Percentiles rank a stretch among this genome's conserved stretches.
phyloP scores from a whole-genome alignment of 2,113 vertebrate species.

The Dascyllus trimaculatus region DNA sequence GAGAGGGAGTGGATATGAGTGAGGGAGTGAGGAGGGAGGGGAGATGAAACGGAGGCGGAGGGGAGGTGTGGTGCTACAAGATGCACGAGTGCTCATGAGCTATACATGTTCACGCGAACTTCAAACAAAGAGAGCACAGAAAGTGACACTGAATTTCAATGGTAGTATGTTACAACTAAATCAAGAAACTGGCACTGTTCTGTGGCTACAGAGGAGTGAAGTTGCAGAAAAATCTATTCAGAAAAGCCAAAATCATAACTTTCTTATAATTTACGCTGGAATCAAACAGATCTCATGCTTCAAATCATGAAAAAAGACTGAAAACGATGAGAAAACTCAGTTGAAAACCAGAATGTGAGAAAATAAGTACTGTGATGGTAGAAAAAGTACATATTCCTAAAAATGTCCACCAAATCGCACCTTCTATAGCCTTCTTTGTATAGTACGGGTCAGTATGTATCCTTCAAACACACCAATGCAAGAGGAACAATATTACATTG shows the following conservation, averaged over 20 bases:
- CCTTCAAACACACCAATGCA: neutral
- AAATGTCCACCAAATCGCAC: too few relatives aligned
- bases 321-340: neutral
- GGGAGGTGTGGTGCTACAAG: constrained; percentile 48
- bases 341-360: neutral
- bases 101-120: constrained; percentile 4
- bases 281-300: too few relatives aligned
- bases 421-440: too few relatives aligned
- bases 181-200: too few relatives aligned
- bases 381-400: neutral
- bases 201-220: neutral
- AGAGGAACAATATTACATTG: too few relatives aligned
- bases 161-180: too few relatives aligned
- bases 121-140: constrained; percentile 1
- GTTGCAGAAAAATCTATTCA: neutral
- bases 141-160: too few relatives aligned
- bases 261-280: too few relatives aligned
- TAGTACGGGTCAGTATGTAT: too few relatives aligned
- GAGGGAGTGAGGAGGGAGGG: constrained; percentile 68
- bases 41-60: constrained; percentile 43
- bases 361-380: neutral
- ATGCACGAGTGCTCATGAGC: constrained; percentile 31
- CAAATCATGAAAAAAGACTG: neutral
- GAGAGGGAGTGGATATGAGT: constrained; percentile 78
- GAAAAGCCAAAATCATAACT: too few relatives aligned